Conservation (phyloP, 2,888 invertebrate species). For the Anthophora plumipes region DNA sequence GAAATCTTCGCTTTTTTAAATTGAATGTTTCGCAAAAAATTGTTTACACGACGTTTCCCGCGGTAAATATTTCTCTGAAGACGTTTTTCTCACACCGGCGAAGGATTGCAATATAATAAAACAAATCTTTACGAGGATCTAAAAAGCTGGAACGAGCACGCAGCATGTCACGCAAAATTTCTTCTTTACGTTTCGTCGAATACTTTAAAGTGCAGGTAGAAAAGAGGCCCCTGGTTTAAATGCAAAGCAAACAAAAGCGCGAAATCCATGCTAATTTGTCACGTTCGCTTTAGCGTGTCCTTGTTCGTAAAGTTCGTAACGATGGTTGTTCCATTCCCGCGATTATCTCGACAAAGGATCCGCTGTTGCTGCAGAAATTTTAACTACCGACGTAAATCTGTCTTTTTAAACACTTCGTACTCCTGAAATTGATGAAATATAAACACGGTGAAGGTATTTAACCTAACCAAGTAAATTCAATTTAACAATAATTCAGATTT, state of each 20-base stretch:
- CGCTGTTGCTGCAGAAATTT: background rate
- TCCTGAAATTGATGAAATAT: no score
- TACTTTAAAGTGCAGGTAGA: background rate
- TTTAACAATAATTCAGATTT: no score
- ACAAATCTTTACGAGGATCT: background rate
- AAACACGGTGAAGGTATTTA: no score
- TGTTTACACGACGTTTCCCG: background rate
- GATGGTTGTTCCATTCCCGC: no score
- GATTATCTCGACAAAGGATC: conserved; percentile 6
- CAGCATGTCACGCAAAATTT: background rate
- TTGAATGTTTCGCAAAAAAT: no score
- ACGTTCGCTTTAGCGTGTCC: background rate
- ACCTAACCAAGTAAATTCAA: no score
- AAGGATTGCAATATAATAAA: background rate
- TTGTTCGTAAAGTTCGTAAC: background rate
- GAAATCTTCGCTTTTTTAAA: no score
- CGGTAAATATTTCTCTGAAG: background rate
- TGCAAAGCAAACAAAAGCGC: background rate
- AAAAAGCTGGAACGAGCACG: background rate
- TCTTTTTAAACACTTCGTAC: no score
- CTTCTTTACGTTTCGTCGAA: background rate
- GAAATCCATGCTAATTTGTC: conserved; percentile 13
- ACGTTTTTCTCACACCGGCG: background rate
- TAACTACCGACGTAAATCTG: background rate
- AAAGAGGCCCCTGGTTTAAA: background rate